Evolutionary conservation across 2,888 invertebrate species (phyloP), one percentile per base, ranked within the genome.

Genomic region (Ectemnius continuus): DNA sequence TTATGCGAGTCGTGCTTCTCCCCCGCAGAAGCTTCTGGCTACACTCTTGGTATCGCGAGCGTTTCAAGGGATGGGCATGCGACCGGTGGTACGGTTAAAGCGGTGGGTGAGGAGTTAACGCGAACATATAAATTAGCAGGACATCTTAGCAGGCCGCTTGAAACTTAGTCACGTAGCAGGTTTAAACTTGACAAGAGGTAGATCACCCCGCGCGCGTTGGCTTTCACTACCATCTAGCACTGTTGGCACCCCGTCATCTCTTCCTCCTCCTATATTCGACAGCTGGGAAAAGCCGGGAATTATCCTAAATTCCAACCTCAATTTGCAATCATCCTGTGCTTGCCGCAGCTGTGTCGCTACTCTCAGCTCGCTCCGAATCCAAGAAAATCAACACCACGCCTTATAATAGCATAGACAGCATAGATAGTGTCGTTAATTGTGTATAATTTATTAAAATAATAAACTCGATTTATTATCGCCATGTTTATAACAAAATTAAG

Each of bases 61-160:
- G 77, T 23, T 23, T 76, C 73, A 67, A 68, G 73, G 79, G 77
- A 80, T 75, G 77, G 73, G 77, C 75, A 75, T 73, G 74, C 77
- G 73, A 76, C 80, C 73, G 71, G 70, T 66, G 60, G 73, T 58
- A 67, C 71, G 74, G 76, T 36, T 36, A 36, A 36, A 36, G 36
- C 36, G 79, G 72, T 65, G 76, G 73, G 81, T 81, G 85, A 88
- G 36, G 88, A 90, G 90, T 90, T 90, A 90, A 89, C 89, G 88
- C 89, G 89, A 89, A 90, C 89, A 89, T 90, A 90, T 90, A 90
- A 90, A 90, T 90, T 90, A 90, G 90, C 89, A 82, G 89, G 90
- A 89, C 89, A 90, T 90, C 90, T 90, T 90, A 90, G 89, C 90
- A 90, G 90, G 90, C 89, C 88, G 88, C 90, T 90, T 90, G 89